Evolutionary conservation across 2,113 vertebrate genomes (phyloP).

Genomic region (Bubo scandiacus): DNA sequence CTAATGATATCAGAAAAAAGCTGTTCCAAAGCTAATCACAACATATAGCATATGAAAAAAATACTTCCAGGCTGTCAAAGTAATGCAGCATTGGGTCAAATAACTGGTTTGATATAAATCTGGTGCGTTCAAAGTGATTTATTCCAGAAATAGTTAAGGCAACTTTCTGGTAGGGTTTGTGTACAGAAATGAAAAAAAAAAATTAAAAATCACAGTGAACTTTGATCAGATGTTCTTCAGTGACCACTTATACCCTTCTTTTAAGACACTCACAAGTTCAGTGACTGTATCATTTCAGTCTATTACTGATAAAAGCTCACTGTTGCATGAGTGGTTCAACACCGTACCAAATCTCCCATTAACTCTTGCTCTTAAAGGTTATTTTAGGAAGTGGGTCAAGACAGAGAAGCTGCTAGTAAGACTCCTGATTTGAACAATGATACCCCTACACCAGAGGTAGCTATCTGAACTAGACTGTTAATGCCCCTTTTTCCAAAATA

Average conservation of each 20-base stretch:
- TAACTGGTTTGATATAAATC: background rate
- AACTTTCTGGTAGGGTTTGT: background rate
- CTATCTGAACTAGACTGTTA: background rate
- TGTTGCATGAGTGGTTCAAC: background rate
- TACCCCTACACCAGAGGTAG: background rate
- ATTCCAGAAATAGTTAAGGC: background rate
- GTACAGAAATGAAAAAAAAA: background rate
- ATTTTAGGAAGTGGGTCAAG: conserved; percentile 59
- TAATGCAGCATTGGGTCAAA: background rate
- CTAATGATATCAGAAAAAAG: background rate
- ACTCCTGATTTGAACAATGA: background rate
- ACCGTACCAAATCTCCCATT: background rate
- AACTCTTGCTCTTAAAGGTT: conserved; percentile 33
- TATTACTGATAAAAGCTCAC: background rate
- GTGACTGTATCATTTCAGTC: background rate
- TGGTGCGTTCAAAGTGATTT: background rate
- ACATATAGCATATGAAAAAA: background rate
- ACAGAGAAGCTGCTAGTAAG: background rate
- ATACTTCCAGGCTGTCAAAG: background rate
- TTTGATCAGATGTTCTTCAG: background rate
- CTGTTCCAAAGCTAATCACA: background rate
- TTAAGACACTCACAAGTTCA: background rate
- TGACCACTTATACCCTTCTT: background rate
- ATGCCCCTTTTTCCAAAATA: background rate
- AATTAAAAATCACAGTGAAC: background rate